phyloP scores from a whole-genome alignment of 2,888 invertebrate genomes.

The Leptogaster cylindrica region DNA sequence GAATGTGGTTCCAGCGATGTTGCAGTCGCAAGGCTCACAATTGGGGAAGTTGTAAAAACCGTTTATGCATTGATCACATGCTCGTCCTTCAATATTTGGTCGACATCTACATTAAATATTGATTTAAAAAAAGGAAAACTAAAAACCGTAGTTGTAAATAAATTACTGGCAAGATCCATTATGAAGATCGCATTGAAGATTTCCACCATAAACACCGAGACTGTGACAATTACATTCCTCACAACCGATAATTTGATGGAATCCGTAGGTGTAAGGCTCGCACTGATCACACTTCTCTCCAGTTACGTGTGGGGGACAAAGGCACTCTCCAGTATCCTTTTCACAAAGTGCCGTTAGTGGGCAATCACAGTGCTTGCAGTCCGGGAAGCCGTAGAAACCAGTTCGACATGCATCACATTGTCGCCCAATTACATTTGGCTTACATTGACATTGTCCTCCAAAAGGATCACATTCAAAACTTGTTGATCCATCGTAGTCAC shows the following conservation, averaged over 20 bases:
- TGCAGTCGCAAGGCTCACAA: constrained; percentile 84
- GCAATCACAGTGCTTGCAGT: constrained; percentile 88
- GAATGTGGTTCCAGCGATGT: constrained; percentile 78
- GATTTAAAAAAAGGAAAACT: constrained; percentile 30
- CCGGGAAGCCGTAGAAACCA: constrained; percentile 94
- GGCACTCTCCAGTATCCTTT: constrained; percentile 78
- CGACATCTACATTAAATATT: no score
- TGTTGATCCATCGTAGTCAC: constrained; percentile 85
- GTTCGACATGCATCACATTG: constrained; percentile 79
- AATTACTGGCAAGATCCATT: constrained; percentile 82
- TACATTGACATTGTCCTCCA: constrained; percentile 96
- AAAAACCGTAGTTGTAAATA: not conserved
- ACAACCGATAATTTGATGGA: constrained; percentile 93
- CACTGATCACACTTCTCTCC: constrained; percentile 92
- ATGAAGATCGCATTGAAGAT: constrained; percentile 85
- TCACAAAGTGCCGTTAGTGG: constrained; percentile 84
- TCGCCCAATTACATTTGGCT: constrained; percentile 90
- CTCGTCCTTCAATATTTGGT: constrained; percentile 83
- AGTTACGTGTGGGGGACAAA: constrained; percentile 89
- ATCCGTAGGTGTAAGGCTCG: constrained; percentile 86
- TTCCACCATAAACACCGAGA: constrained; percentile 77
- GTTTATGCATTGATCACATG: constrained; percentile 85
- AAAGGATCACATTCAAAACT: constrained; percentile 90
- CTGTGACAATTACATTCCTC: constrained; percentile 91
- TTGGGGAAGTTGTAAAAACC: constrained; percentile 89